A percentile compares a stretch with the other conserved stretches of the same genome.
These are phyloP conservation scores for Suillia variegata DNA, from an alignment of 2,888 invertebrate species.

Conservation along the genomic window DNA sequence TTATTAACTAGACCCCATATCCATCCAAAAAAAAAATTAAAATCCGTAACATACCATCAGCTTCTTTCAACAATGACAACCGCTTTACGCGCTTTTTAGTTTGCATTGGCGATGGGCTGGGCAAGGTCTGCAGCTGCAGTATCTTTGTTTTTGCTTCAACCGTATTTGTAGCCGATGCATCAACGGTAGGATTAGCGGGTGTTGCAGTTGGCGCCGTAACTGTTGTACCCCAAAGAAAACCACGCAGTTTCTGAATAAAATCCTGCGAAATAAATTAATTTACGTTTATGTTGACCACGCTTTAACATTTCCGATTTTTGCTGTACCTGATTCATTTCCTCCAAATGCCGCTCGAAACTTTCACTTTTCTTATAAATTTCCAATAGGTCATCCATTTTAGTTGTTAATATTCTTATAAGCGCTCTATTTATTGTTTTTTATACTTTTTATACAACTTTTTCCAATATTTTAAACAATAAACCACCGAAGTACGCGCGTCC, in stretches of 20 bases:
- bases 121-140: too few relatives aligned
- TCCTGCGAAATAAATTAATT: conserved; percentile 28
- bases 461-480: background rate
- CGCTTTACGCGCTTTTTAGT: conserved; percentile 53
- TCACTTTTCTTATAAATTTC: conserved; percentile 32
- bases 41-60: conserved; percentile 34
- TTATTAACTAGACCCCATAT: too few relatives aligned
- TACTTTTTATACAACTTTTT: conserved; percentile 1
- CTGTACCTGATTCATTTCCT: conserved; percentile 35
- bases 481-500: background rate
- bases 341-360: conserved; percentile 28
- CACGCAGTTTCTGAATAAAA: conserved; percentile 23
- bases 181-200: too few relatives aligned
- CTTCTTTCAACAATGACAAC: conserved; percentile 41
- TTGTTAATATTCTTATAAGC: background rate
- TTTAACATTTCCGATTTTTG: background rate
- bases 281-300: too few relatives aligned
- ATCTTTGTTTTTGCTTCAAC: too few relatives aligned
- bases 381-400: conserved; percentile 47
- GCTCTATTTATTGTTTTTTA: conserved; percentile 6
- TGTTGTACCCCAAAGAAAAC: conserved; percentile 18
- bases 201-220: conserved; percentile 13
- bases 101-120: conserved; percentile 47
- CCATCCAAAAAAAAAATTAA: background rate
- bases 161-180: too few relatives aligned